Conservation (phyloP, 2,888 invertebrate species). For the Drosophila imparisetae region DNA sequence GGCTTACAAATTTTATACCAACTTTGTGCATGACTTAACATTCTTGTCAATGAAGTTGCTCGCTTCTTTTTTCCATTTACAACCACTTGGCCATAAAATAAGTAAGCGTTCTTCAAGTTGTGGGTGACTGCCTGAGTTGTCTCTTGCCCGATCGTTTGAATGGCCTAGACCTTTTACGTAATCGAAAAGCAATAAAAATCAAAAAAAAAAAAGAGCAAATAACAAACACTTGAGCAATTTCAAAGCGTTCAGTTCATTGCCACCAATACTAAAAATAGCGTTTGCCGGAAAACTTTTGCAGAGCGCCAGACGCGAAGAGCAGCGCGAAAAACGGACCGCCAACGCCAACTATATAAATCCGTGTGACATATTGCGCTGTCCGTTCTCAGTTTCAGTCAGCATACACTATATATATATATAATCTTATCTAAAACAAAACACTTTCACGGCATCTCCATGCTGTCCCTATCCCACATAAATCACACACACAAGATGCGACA, state of each 20-base stretch:
- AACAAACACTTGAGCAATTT: constrained; percentile 35
- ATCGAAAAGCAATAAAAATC: constrained; percentile 19
- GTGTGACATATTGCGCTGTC: constrained; percentile 71
- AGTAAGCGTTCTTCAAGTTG: constrained; percentile 24
- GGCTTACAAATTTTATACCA: constrained; percentile 43
- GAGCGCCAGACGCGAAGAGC: constrained; percentile 14
- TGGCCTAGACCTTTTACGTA: constrained; percentile 74
- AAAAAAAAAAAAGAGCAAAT: not conserved
- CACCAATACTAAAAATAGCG: constrained; percentile 51
- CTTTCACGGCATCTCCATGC: constrained; percentile 57
- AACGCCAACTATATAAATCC: constrained; percentile 69
- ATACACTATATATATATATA: constrained; percentile 58
- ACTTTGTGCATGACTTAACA: constrained; percentile 75
- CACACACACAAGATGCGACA: constrained; percentile 39
- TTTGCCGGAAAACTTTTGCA: constrained; percentile 69
- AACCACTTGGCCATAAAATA: constrained; percentile 30
- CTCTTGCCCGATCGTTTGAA: constrained; percentile 6
- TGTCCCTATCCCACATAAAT: constrained; percentile 58
- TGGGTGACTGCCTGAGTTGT: constrained; percentile 27
- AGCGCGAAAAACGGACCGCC: constrained; percentile 32
- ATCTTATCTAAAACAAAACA: constrained; percentile 78
- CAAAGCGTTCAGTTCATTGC: constrained; percentile 67
- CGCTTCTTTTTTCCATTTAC: not conserved
- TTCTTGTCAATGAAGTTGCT: constrained; percentile 52
- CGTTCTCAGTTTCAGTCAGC: constrained; percentile 25